Evolutionary conservation across 2,888 invertebrate species (phyloP).

Genomic region (Chymomyza fuscimana): DNA sequence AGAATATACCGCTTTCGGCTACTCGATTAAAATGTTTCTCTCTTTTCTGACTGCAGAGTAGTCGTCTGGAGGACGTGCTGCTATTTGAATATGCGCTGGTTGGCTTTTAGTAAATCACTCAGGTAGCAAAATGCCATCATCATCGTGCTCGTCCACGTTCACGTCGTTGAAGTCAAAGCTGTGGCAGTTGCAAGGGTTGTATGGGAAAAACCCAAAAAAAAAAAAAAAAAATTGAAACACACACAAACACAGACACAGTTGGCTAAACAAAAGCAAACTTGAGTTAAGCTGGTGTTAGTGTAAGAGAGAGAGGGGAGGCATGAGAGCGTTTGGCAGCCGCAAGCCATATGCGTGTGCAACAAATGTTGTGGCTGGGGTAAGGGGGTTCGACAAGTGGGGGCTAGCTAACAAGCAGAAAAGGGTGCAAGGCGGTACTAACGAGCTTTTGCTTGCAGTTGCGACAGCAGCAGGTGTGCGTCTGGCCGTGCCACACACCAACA

Average conservation of each 20-base stretch:
- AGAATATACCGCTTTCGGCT: background rate
- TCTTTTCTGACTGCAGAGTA: too few relatives aligned
- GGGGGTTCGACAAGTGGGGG: background rate
- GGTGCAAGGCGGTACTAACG: slow-evolving; percentile 47
- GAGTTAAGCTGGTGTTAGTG: slow-evolving; percentile 55
- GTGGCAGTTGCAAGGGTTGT: slow-evolving; percentile 7
- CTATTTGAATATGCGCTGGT: slow-evolving; percentile 75
- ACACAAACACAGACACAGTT: slow-evolving; percentile 31
- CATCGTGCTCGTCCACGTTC: slow-evolving; percentile 45
- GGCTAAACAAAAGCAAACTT: slow-evolving; percentile 67
- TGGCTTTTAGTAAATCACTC: slow-evolving; percentile 76
- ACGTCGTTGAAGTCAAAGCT: slow-evolving; percentile 6
- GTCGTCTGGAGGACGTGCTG: slow-evolving; percentile 49
- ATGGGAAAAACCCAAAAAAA: slow-evolving; percentile 41
- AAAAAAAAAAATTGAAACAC: slow-evolving; percentile 30
- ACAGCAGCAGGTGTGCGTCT: slow-evolving; percentile 71
- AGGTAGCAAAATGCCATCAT: slow-evolving; percentile 72
- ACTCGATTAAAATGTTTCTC: background rate
- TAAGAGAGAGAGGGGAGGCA: slow-evolving; percentile 7
- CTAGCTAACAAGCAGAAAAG: background rate
- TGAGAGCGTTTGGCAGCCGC: slow-evolving; percentile 29
- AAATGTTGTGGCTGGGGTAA: slow-evolving; percentile 64
- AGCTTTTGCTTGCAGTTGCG: slow-evolving; percentile 70
- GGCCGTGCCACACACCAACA: slow-evolving; percentile 40
- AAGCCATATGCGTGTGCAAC: slow-evolving; percentile 54